These are phyloP conservation scores for Drosophila nasuta DNA, from an alignment of 1,140 invertebrate species.

Conservation along the genomic window DNA sequence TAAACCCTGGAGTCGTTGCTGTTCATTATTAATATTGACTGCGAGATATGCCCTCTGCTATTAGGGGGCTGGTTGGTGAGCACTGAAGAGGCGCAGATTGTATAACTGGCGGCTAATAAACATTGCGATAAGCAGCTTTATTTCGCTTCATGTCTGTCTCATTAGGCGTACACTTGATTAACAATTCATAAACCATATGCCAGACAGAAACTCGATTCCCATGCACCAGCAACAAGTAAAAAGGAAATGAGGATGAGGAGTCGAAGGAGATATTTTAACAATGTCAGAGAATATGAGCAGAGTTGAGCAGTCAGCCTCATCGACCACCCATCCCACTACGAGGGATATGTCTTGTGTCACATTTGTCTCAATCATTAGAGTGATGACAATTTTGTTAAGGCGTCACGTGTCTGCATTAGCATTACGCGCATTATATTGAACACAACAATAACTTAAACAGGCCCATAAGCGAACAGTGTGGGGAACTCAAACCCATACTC, in stretches of 20 bases:
- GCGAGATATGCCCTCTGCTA: constrained; percentile 14
- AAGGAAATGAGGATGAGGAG: neutral
- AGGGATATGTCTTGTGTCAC: neutral
- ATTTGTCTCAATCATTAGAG: constrained; percentile 55
- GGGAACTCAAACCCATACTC: too few relatives aligned
- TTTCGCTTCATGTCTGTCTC: constrained; percentile 47
- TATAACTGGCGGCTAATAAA: constrained; percentile 63
- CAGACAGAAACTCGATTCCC: constrained; percentile 13
- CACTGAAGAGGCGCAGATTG: constrained; percentile 1
- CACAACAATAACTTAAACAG: constrained; percentile 34
- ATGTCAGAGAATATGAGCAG: neutral
- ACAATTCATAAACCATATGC: constrained; percentile 59
- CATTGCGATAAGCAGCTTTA: constrained; percentile 62
- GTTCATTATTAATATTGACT: constrained; percentile 55
- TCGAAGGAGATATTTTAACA: neutral
- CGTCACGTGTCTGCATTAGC: constrained; percentile 61
- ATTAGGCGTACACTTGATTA: constrained; percentile 59
- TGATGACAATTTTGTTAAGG: constrained; percentile 35
- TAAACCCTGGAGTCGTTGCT: constrained; percentile 7
- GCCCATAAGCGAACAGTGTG: neutral
- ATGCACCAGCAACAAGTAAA: constrained; percentile 38
- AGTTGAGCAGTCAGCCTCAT: neutral
- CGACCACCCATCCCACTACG: neutral
- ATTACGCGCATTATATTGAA: constrained; percentile 36
- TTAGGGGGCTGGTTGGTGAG: too few relatives aligned